These are phyloP conservation scores for Cyanoderma ruficeps DNA, from an alignment of 2,113 vertebrate genomes.

Conservation along the genomic window DNA sequence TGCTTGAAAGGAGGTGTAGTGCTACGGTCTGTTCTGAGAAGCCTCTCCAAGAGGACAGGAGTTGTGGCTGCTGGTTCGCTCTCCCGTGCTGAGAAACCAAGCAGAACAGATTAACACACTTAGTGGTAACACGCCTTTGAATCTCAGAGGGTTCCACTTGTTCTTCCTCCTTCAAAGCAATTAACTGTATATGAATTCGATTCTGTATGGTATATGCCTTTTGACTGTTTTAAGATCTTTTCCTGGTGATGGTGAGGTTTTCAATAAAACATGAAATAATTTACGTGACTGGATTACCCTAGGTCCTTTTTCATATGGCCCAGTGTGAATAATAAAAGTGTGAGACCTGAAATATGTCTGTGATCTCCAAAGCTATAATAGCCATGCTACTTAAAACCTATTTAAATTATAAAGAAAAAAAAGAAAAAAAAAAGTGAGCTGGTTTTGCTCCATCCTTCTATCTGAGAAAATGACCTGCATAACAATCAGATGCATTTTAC, in stretches of 20 bases:
- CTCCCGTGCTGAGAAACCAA: background rate
- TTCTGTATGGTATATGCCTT: background rate
- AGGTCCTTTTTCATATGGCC: background rate
- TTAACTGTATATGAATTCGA: background rate
- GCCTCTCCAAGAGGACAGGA: background rate
- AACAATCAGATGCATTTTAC: background rate
- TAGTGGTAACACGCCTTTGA: background rate
- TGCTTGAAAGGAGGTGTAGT: background rate
- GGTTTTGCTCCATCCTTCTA: background rate
- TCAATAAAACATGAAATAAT: slow-evolving; percentile 10
- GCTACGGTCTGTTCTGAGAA: background rate
- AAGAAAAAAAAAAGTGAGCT: background rate
- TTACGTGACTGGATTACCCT: background rate
- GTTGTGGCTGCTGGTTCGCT: background rate
- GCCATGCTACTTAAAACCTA: background rate
- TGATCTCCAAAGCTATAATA: background rate
- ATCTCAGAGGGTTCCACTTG: background rate
- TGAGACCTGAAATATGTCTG: background rate
- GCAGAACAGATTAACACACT: background rate
- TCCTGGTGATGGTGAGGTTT: background rate
- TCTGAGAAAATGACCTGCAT: background rate
- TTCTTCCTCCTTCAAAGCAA: background rate
- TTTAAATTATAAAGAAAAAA: background rate
- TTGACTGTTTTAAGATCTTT: background rate
- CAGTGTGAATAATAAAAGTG: background rate